Evolutionary conservation across 2,888 invertebrate species (phyloP), one percentile per base, ranked within the genome.

Genomic region (Congeria kusceri): DNA sequence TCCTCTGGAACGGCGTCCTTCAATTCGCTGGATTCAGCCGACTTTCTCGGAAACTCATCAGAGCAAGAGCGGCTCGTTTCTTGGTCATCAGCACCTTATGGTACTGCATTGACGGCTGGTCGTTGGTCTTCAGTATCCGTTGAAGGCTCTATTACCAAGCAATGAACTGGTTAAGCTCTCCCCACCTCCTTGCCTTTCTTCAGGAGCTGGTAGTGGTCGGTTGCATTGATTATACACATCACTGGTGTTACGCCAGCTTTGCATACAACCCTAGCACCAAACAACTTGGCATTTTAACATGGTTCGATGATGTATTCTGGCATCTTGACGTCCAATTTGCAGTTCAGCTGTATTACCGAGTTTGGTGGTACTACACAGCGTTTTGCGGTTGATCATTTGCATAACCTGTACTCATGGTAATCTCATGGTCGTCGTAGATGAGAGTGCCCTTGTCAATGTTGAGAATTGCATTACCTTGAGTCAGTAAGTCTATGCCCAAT

Each of bases 231-330:
- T 29, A 65, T n/a, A 65, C 49, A 53, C 56, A 69, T 57, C 0
- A 65, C 28, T 2, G 66, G 69, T 1, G 59, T 29, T 13, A 29
- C 9, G 0, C 57, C 56, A 11, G 15, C 49, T 0, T n/a, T 15
- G 0, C 63, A 28, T 3, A 74, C 9, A 5, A 63, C 49, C 4
- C 73, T 13, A 0, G 78, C 68, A 0, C 20, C 32, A 20, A 69
- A 29, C 0, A 59, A 18, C 46, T 61, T 69, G 13, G 20, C 11
- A 1, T 70, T 13, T 0, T 74, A 47, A 27, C 13, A 5, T 5
- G 70, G 74, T 25, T 79, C 78, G 4, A 74, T 65, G 7, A 61
- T 18, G 39, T 74, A 78, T 25, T 62, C 46, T 5, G 68, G 29
- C 47, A 69, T 3, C 4, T 69, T 20, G 1, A 0, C 9, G 0